Evolutionary conservation across 2,113 vertebrate species (phyloP).

Genomic region (Salvelinus fontinalis): DNA sequence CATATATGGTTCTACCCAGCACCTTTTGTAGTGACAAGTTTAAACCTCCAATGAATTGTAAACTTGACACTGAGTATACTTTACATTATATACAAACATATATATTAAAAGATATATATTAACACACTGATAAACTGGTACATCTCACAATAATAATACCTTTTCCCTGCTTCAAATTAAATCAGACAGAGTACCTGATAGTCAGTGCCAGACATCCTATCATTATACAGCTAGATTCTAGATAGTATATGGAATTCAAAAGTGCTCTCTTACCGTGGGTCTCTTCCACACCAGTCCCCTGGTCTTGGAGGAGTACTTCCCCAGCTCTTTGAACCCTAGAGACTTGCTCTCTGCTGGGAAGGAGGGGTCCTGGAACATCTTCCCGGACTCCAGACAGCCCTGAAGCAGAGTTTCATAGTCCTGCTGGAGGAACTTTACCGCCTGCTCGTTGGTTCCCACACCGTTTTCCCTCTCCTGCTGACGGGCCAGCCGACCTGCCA

Average conservation of each 20-base stretch:
- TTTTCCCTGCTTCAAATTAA: no score
- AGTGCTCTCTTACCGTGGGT: constrained; percentile 69
- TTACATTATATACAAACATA: no score
- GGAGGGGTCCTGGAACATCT: constrained; percentile 80
- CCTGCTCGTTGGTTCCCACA: constrained; percentile 73
- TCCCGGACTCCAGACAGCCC: constrained; percentile 71
- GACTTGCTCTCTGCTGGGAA: constrained; percentile 80
- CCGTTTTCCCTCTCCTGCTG: constrained; percentile 46
- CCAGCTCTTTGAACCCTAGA: constrained; percentile 83
- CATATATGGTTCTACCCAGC: no score
- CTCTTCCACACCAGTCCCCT: constrained; percentile 81
- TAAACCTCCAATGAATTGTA: no score
- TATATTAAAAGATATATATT: no score
- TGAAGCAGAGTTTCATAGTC: constrained; percentile 78
- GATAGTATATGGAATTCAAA: neutral
- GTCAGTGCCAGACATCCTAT: no score
- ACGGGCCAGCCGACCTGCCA: constrained; percentile 55
- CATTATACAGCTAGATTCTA: no score
- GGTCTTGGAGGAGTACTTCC: constrained; percentile 78
- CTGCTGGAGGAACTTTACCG: constrained; percentile 80
- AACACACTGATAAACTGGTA: no score
- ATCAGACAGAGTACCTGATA: no score
- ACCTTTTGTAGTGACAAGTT: no score
- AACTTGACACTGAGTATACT: no score
- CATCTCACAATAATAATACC: no score